These are phyloP conservation scores for Anniella stebbinsi DNA, from an alignment of 2,797 vertebrate species.

Conservation along the genomic window DNA sequence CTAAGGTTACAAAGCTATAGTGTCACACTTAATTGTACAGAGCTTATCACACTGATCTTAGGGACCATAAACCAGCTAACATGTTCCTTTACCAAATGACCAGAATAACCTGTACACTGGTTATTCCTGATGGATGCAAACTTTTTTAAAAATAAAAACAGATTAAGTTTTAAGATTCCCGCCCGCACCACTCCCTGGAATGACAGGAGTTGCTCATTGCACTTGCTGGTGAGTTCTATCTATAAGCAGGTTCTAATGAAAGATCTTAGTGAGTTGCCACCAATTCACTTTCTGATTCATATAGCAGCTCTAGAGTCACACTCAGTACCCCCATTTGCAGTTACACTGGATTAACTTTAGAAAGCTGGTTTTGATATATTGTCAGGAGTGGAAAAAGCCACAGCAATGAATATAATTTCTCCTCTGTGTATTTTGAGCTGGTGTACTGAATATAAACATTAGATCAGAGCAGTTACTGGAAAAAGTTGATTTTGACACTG, in stretches of 20 bases:
- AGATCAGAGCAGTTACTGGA: not conserved
- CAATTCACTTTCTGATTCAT: not conserved
- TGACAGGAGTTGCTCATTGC: not conserved
- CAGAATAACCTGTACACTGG: not conserved
- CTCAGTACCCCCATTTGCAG: not conserved
- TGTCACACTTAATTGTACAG: slow-evolving; percentile 16
- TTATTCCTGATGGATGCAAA: not conserved
- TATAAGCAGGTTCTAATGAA: too few relatives aligned
- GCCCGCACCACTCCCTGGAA: not conserved
- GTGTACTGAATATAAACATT: not conserved
- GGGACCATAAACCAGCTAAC: not conserved
- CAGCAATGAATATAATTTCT: not conserved
- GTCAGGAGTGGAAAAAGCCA: not conserved
- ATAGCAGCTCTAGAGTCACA: not conserved
- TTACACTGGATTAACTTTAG: not conserved
- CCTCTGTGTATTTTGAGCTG: not conserved
- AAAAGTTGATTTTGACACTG: not conserved
- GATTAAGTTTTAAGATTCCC: not conserved
- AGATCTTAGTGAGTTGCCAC: too few relatives aligned
- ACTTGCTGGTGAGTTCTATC: slow-evolving; percentile 13
- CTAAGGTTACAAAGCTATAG: not conserved
- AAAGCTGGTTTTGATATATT: not conserved
- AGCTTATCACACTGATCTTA: slow-evolving; percentile 16
- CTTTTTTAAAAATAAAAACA: not conserved
- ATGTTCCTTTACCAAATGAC: not conserved